phyloP scores from a whole-genome alignment of 1,140 invertebrate species.

The Rhopalosiphum maidis region DNA sequence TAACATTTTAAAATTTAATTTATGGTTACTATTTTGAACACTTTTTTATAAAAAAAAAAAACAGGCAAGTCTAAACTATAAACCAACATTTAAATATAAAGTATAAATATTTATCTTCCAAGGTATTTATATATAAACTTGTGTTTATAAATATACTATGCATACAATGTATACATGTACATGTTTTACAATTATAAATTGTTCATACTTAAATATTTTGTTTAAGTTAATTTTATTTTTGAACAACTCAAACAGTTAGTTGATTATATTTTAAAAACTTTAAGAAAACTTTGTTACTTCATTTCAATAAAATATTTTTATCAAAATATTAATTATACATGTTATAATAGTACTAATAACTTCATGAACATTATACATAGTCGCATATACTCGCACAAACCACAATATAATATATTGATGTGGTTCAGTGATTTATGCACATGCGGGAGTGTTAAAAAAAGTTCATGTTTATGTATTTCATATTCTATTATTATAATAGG shows the following conservation, averaged over 20 bases:
- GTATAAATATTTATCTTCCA: slow-evolving; percentile 6
- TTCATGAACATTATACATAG: background rate
- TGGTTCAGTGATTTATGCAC: slow-evolving; percentile 18
- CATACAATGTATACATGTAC: background rate
- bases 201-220: background rate
- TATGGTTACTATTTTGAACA: background rate
- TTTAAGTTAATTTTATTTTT: background rate
- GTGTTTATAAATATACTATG: background rate
- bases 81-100: background rate
- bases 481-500: background rate
- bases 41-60: background rate
- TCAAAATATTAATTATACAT: background rate
- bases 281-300: background rate
- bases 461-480: background rate
- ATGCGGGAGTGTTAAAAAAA: background rate
- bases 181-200: slow-evolving; percentile 3
- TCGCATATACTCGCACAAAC: too few species aligned
- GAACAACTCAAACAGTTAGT: background rate
- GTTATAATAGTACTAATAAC: background rate
- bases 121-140: background rate
- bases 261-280: background rate
- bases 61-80: background rate
- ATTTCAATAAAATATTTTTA: background rate
- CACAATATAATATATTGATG: background rate
- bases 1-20: background rate